These are phyloP conservation scores for Drosophila guanche DNA, from an alignment of 1,140 invertebrate genomes.

Conservation along the genomic window DNA sequence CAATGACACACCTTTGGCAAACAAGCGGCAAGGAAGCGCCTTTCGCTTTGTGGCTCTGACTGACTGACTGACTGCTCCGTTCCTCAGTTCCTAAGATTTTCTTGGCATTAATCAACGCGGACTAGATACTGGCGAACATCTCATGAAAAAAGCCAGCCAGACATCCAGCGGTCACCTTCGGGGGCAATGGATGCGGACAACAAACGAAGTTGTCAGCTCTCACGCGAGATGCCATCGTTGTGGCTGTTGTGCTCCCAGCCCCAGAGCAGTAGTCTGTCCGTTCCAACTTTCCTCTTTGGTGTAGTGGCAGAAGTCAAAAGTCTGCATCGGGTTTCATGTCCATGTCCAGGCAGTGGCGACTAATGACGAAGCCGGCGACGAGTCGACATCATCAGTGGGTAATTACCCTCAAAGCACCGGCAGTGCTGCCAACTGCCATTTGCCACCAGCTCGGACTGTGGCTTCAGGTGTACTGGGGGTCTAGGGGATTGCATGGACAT, in stretches of 20 bases:
- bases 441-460: too few relatives aligned
- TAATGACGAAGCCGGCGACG: conserved; percentile 47
- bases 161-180: too few relatives aligned
- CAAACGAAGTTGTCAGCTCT: conserved; percentile 2
- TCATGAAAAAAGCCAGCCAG: too few relatives aligned
- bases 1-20: conserved; percentile 71
- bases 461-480: not conserved
- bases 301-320: not conserved
- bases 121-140: too few relatives aligned
- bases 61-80: conserved; percentile 17
- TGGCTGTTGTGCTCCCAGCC: conserved; percentile 1
- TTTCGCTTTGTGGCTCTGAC: conserved; percentile 19
- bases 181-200: not conserved
- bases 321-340: conserved; percentile 45
- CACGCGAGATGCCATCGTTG: conserved; percentile 25
- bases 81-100: too few relatives aligned
- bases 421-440: too few relatives aligned
- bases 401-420: conserved; percentile 35
- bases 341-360: conserved; percentile 28
- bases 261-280: not conserved
- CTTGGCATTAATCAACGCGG: too few relatives aligned
- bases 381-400: conserved; percentile 46
- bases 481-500: conserved; percentile 46
- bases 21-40: conserved; percentile 58
- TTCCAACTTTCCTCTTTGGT: conserved; percentile 13